These are phyloP conservation scores for Larimichthys polyactis DNA, from an alignment of 2,113 vertebrate genomes.

Conservation along the genomic window DNA sequence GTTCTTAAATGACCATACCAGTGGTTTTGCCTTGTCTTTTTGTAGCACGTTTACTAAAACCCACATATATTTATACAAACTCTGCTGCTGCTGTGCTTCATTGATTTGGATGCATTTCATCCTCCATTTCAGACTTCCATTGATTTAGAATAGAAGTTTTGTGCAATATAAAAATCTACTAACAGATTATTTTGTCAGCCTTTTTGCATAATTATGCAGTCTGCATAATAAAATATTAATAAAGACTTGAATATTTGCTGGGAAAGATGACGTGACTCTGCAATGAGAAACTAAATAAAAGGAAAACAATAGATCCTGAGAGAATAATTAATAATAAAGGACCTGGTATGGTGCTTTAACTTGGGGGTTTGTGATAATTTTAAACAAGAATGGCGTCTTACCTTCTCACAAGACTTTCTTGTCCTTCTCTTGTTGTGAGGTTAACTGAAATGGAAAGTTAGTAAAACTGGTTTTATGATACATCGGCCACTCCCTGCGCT, in stretches of 20 bases:
- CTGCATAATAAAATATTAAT: background rate
- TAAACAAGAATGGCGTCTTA: background rate
- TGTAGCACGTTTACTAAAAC: background rate
- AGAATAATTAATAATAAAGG: background rate
- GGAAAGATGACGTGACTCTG: too few species aligned
- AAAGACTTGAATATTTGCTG: background rate
- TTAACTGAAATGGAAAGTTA: slow-evolving; percentile 66
- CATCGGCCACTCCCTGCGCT: slow-evolving; percentile 54
- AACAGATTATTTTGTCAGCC: background rate
- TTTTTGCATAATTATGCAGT: background rate
- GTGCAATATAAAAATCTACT: background rate
- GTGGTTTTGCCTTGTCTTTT: background rate
- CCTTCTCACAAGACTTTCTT: slow-evolving; percentile 34
- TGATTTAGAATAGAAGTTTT: background rate
- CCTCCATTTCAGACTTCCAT: background rate
- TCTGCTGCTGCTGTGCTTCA: background rate
- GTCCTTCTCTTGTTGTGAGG: slow-evolving; percentile 20
- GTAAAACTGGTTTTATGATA: slow-evolving; percentile 41
- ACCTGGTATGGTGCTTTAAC: background rate
- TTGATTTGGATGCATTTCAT: background rate
- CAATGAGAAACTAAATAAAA: background rate
- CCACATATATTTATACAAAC: background rate
- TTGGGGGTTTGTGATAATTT: background rate
- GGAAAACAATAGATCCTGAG: background rate
- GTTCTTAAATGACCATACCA: background rate